phyloP scores from a whole-genome alignment of 2,113 vertebrate genomes.

The Cololabis saira region DNA sequence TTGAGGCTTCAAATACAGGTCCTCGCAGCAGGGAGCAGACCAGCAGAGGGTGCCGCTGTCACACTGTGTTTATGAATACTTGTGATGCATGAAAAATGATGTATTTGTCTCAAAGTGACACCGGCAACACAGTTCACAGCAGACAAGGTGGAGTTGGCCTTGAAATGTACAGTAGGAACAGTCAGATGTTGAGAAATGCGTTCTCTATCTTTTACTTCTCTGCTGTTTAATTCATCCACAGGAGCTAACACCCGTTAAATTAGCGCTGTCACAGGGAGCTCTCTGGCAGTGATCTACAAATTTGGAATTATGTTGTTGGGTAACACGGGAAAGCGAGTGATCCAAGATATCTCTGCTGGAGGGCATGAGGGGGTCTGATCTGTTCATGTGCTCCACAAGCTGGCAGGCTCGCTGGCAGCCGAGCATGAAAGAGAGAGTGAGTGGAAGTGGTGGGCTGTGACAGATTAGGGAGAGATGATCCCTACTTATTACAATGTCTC shows the following conservation, averaged over 20 bases:
- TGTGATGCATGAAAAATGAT: slow-evolving; percentile 32
- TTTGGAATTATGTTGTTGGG: slow-evolving; percentile 31
- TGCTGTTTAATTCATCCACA: slow-evolving; percentile 60
- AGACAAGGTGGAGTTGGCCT: slow-evolving; percentile 19
- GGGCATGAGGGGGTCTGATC: slow-evolving; percentile 33
- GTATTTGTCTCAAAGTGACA: slow-evolving; percentile 26
- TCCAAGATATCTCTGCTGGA: slow-evolving; percentile 30
- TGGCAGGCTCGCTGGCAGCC: slow-evolving; percentile 47
- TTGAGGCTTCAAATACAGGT: neutral
- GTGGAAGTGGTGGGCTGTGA: slow-evolving; percentile 65
- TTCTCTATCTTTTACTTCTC: slow-evolving; percentile 48
- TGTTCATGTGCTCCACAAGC: slow-evolving; percentile 20
- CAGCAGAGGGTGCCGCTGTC: slow-evolving; percentile 71
- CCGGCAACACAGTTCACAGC: slow-evolving; percentile 15
- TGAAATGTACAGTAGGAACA: slow-evolving; percentile 20
- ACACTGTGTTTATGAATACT: slow-evolving; percentile 30
- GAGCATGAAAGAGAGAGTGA: slow-evolving; percentile 53
- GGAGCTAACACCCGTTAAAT: slow-evolving; percentile 42
- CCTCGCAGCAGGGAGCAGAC: neutral
- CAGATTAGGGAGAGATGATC: slow-evolving; percentile 74
- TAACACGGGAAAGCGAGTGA: slow-evolving; percentile 14
- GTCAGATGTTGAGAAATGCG: slow-evolving; percentile 6
- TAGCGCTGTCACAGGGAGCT: slow-evolving; percentile 19
- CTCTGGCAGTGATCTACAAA: slow-evolving; percentile 29
- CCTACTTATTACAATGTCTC: slow-evolving; percentile 70